phyloP scores from a whole-genome alignment of 2,888 invertebrate genomes.

The Celastrina argiolus region DNA sequence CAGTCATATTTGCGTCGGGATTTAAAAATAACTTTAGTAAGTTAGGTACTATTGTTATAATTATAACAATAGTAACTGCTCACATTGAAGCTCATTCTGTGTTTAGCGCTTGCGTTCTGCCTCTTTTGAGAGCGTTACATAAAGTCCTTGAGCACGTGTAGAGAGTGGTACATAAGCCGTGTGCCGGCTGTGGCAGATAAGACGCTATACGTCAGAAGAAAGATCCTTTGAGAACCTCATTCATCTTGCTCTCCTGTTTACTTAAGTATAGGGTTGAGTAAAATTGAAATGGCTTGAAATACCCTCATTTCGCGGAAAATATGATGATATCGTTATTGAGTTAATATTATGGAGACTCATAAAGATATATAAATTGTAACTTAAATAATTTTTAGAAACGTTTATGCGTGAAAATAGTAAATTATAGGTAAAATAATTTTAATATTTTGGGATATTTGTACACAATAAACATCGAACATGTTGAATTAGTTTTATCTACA shows the following conservation, averaged over 20 bases:
- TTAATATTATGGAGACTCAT: too few relatives aligned
- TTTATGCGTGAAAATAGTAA: too few relatives aligned
- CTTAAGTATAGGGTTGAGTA: conserved; percentile 1
- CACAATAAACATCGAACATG: too few relatives aligned
- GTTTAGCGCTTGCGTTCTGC: neutral
- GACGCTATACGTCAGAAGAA: conserved; percentile 23
- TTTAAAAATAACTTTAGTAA: too few relatives aligned
- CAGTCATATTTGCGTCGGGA: too few relatives aligned
- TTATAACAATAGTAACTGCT: neutral
- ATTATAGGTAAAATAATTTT: too few relatives aligned
- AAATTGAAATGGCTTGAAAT: neutral
- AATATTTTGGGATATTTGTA: too few relatives aligned
- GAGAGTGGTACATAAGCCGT: conserved; percentile 23
- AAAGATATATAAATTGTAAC: too few relatives aligned
- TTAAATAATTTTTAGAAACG: too few relatives aligned
- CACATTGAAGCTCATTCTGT: neutral
- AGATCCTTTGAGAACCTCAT: conserved; percentile 28
- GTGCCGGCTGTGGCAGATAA: conserved; percentile 26
- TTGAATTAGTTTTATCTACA: too few relatives aligned
- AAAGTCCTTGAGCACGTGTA: conserved; percentile 23
- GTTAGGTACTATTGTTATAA: too few relatives aligned
- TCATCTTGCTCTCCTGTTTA: conserved; percentile 26
- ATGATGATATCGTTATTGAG: neutral
- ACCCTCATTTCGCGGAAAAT: neutral
- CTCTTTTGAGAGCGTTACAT: conserved; percentile 21